phyloP scores from a whole-genome alignment of 2,888 invertebrate genomes.

The Lordiphosa fenestrarum region DNA sequence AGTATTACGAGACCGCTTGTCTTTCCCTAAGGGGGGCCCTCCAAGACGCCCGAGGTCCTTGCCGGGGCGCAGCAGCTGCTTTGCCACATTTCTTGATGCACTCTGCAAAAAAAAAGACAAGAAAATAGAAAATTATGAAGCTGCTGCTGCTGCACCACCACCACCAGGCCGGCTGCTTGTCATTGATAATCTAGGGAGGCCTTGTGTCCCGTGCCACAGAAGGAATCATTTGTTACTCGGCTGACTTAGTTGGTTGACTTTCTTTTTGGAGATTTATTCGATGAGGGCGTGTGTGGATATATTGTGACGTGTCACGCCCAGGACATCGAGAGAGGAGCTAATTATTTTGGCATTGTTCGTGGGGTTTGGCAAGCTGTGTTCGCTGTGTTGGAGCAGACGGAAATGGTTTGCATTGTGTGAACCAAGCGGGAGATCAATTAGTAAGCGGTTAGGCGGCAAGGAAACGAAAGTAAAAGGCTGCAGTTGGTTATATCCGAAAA shows the following conservation, averaged over 20 bases:
- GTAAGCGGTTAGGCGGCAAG: constrained; percentile 19
- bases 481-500: too few species aligned
- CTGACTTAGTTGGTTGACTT: constrained; percentile 38
- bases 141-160: constrained; percentile 31
- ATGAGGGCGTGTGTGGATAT: constrained; percentile 68
- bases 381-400: constrained; percentile 38
- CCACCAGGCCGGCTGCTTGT: constrained; percentile 60
- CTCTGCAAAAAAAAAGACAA: constrained; percentile 40
- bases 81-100: constrained; percentile 40
- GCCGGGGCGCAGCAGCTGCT: constrained; percentile 47
- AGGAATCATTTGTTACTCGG: constrained; percentile 46
- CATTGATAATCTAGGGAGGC: constrained; percentile 64
- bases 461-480: too few species aligned
- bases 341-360: constrained; percentile 62
- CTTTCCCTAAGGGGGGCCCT: constrained; percentile 54
- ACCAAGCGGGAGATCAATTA: constrained; percentile 50
- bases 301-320: constrained; percentile 73
- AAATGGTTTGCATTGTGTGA: constrained; percentile 1
- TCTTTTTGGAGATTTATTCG: constrained; percentile 46
- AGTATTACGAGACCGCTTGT: neutral
- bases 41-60: constrained; percentile 42
- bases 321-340: constrained; percentile 56
- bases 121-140: constrained; percentile 61
- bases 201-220: constrained; percentile 50
- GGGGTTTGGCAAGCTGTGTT: constrained; percentile 54